Base-by-base conservation (phyloP, 1,140 invertebrate genomes). In the Drosophila mayri region DNA sequence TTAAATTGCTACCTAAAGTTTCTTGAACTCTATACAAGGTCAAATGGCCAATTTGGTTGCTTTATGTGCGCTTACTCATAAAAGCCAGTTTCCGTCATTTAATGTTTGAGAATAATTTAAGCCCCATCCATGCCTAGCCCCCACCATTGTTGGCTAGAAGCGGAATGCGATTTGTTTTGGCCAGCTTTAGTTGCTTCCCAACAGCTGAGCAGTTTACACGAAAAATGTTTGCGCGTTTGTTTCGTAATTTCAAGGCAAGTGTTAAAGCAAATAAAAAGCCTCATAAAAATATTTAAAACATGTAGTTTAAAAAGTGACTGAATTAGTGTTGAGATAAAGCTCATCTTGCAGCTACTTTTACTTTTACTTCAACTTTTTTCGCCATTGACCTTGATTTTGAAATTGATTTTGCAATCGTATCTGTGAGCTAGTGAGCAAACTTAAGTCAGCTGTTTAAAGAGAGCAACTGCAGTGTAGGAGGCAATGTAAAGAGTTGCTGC, bases 241-340 rank as follows among this genome's bases (percentile, higher is more conserved):
- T 88, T 88, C 81, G 77, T 71, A 90, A 88, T 67, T 90, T 85
- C 62, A 88, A 85, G 81, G 84, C 85, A 90, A 88, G 84, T 87
- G 55, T 58, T 28, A 32, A 4, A 20, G 52, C 46, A 22, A 18
- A 25, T 25, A 5, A 57, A 14, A 52, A 20, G 14, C 22, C n/a
- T 40, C 30, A 22, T 12, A 35, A 32, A 35, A 64, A 43, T 11
- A 41, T 40, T 47, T 25, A 25, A 25, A 25, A 25, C 25, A 25
- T 25, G 4, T 25, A 25, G 25, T 25, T 60, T 6, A 4, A 12
- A 16, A n/a, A n/a, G n/a, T 35, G 14, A 11, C 11, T 12, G 28
- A 28, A 18, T 46, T 72, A 18, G 25, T 47, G 9, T 9, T 3
- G 4, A n/a, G 3, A n/a, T 28, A 16, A 47, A 16, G 8, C 20